A percentile compares a stretch with the other conserved stretches of the same genome.
phyloP scores from a whole-genome alignment of 2,888 invertebrate species.

The Eueremaeus valkanovi region DNA sequence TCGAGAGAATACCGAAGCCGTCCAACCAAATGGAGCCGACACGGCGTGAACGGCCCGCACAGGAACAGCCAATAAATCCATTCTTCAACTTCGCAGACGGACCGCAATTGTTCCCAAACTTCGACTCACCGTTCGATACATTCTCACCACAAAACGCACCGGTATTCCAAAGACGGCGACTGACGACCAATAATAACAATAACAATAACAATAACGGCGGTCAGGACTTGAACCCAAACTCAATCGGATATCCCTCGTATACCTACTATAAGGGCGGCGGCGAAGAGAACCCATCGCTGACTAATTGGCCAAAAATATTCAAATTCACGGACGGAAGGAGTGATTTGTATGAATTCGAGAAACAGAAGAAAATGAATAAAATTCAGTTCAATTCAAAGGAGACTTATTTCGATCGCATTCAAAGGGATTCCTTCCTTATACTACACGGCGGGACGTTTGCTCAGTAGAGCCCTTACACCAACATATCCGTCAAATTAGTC shows the following conservation, averaged over 20 bases:
- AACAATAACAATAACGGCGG: slow-evolving; percentile 1
- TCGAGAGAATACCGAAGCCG: slow-evolving; percentile 19
- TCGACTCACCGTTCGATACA: slow-evolving; percentile 10
- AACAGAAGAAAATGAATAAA: slow-evolving; percentile 42
- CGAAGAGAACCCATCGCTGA: slow-evolving; percentile 24
- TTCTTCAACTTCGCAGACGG: slow-evolving; percentile 8
- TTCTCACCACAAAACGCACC: not conserved
- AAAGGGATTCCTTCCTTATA: slow-evolving; percentile 43
- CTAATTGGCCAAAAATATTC: slow-evolving; percentile 44
- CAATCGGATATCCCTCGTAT: slow-evolving; percentile 40
- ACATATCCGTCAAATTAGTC: not conserved
- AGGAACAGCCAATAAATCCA: not conserved
- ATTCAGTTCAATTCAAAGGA: slow-evolving; percentile 40
- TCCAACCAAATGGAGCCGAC: not conserved
- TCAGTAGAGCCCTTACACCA: slow-evolving; percentile 20
- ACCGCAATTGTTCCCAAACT: slow-evolving; percentile 3
- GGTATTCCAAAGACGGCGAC: slow-evolving; percentile 34
- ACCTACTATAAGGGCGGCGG: slow-evolving; percentile 36
- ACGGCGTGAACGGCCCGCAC: not conserved
- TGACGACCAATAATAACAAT: slow-evolving; percentile 22
- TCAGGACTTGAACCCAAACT: slow-evolving; percentile 31
- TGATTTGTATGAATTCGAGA: slow-evolving; percentile 44
- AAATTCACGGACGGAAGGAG: slow-evolving; percentile 43
- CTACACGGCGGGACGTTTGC: slow-evolving; percentile 43
- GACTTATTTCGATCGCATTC: slow-evolving; percentile 37